Evolutionary conservation across 2,797 vertebrate genomes (phyloP).

Genomic region (Bovichtus variegatus): DNA sequence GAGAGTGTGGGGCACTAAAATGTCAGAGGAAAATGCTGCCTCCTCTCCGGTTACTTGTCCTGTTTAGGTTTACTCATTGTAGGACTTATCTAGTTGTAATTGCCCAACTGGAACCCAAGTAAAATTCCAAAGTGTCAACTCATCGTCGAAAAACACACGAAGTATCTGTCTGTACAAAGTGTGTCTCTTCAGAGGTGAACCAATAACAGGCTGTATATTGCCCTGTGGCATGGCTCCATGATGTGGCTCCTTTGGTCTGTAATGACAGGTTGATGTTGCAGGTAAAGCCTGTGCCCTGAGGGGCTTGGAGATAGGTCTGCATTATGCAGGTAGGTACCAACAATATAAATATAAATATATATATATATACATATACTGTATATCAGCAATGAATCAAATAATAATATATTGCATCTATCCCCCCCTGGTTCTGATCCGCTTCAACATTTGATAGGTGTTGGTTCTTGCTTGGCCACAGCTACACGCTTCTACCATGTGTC

Average conservation of each 20-base stretch:
- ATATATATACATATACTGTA: no score
- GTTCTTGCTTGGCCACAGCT: no score
- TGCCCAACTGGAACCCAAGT: slow-evolving; percentile 5
- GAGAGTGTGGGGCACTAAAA: slow-evolving; percentile 50
- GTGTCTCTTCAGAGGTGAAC: slow-evolving; percentile 26
- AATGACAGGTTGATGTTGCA: slow-evolving; percentile 58
- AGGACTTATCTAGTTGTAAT: slow-evolving; percentile 5
- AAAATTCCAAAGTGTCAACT: background rate
- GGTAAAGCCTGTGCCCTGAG: slow-evolving; percentile 30
- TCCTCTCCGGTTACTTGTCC: slow-evolving; percentile 41
- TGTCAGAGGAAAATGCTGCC: slow-evolving; percentile 40
- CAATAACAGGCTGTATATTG: slow-evolving; percentile 36
- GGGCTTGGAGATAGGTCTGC: slow-evolving; percentile 2
- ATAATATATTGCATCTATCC: no score
- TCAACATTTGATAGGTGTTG: no score
- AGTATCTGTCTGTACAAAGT: background rate
- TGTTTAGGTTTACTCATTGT: slow-evolving; percentile 26
- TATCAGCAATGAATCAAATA: background rate
- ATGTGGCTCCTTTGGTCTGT: slow-evolving; percentile 48
- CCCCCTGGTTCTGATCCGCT: no score
- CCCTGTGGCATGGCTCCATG: slow-evolving; percentile 7
- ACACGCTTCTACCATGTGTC: no score
- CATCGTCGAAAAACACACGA: background rate
- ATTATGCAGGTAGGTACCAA: slow-evolving; percentile 32
- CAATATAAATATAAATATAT: no score